Evolutionary conservation across 2,888 invertebrate species (phyloP), one percentile per base, ranked within the genome.

Genomic region (Chironomus riparius): DNA sequence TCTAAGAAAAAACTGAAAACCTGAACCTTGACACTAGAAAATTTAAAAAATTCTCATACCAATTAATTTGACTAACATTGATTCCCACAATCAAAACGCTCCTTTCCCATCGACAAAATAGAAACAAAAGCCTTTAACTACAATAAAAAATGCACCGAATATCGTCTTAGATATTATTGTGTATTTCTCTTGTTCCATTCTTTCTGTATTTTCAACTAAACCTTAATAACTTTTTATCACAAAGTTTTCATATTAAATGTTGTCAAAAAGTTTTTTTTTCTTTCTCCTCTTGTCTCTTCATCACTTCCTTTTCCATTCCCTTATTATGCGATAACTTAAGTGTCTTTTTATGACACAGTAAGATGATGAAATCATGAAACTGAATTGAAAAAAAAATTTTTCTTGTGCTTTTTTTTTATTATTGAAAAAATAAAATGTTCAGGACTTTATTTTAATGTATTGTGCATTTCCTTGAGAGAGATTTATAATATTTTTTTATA

Each of bases 211-310:
- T 70, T 18, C 18, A 70, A 70, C 21, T 48, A 70, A 70, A 70
- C 21, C 47, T 22, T 47, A 48, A 70, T 70, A 48, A 65, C 65
- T 24, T 56, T 71, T 71, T 22, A 22, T 12, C 71, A 56, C 12
- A 71, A 71, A 72, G 38, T 72, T 72, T 72, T 72, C 62, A 62
- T 62, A 72, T 72, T 72, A 72, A 72, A 62, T 61, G 62, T 72
- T 62, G 62, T 12, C 28, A 50, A 24, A 72, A 72, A 72, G 38
- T 61, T 72, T 62, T 18, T 50, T 5, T 62, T 56, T 50, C 24
- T 21, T 13, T 70, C 15, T 22, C 12, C 48, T 56, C 50, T 50
- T n/a, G 13, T 50, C 13, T 50, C 50, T 50, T 15, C 28, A 5
- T 5, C 24, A 5, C 5, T 38, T 10, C 38, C 10, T 38, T 38